phyloP scores from a whole-genome alignment of 2,888 invertebrate species.

The Alloscopus bannaensis region DNA sequence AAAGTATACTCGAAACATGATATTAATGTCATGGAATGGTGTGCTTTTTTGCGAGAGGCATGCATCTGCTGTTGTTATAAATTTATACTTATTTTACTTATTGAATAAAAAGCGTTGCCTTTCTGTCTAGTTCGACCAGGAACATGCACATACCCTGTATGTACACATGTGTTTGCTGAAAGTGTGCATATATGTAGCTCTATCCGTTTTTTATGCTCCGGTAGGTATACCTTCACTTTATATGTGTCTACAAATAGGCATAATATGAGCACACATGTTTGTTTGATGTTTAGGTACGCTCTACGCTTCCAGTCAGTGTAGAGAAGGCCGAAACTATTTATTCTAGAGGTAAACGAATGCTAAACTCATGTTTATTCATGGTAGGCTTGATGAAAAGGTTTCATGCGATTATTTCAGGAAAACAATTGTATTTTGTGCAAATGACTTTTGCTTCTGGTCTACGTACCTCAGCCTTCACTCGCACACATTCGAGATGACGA shows the following conservation, averaged over 20 bases:
- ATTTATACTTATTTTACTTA: slow-evolving; percentile 41
- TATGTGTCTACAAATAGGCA: too few relatives aligned
- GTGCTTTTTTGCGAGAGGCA: slow-evolving; percentile 17
- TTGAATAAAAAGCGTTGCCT: slow-evolving; percentile 41
- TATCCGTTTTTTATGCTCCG: too few relatives aligned
- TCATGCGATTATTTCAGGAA: slow-evolving; percentile 28
- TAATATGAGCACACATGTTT: not conserved
- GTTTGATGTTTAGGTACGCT: not conserved
- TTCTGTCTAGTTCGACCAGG: slow-evolving; percentile 53
- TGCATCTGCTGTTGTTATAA: slow-evolving; percentile 57
- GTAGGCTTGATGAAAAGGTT: slow-evolving; percentile 40
- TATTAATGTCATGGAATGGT: slow-evolving; percentile 28
- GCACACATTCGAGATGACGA: not conserved
- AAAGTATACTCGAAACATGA: not conserved
- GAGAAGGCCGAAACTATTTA: not conserved
- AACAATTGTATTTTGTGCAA: slow-evolving; percentile 21
- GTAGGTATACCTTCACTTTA: not conserved
- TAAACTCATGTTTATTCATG: slow-evolving; percentile 62
- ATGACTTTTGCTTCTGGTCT: slow-evolving; percentile 33
- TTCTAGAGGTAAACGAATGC: slow-evolving; percentile 22
- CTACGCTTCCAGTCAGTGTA: not conserved
- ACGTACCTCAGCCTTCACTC: not conserved
- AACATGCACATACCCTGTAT: not conserved
- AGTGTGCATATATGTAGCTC: too few relatives aligned
- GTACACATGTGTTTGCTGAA: too few relatives aligned